Evolutionary conservation across 1,140 invertebrate species (phyloP).

Genomic region (Eumeta japonica): DNA sequence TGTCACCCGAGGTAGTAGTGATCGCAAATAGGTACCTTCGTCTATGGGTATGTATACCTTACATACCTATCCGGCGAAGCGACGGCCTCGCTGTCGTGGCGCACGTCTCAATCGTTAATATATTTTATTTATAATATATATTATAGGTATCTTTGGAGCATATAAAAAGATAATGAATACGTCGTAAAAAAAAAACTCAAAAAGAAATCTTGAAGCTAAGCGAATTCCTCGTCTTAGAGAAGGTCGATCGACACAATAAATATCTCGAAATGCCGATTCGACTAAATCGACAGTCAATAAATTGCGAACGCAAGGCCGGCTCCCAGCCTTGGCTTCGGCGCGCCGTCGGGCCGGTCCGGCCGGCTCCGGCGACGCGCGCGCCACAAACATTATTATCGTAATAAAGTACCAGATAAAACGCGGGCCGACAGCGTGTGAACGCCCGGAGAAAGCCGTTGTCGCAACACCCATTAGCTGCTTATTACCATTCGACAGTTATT

Average conservation of each 20-base stretch:
- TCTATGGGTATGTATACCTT: too few species aligned
- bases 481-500: slow-evolving; percentile 34
- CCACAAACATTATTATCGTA: slow-evolving; percentile 46
- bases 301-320: slow-evolving; percentile 33
- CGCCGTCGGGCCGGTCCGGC: slow-evolving; percentile 37
- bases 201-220: too few species aligned
- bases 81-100: slow-evolving; percentile 8
- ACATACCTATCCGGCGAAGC: too few species aligned
- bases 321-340: slow-evolving; percentile 44
- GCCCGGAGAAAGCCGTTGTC: slow-evolving; percentile 44
- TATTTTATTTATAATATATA: too few species aligned
- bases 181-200: too few species aligned
- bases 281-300: slow-evolving; percentile 21
- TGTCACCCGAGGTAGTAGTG: not conserved
- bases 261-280: slow-evolving; percentile 17
- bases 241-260: too few species aligned
- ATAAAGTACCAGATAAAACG: slow-evolving; percentile 52
- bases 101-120: slow-evolving; percentile 2
- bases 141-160: too few species aligned
- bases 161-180: too few species aligned
- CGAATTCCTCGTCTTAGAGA: too few species aligned
- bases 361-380: slow-evolving; percentile 33
- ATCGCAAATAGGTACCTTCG: too few species aligned
- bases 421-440: slow-evolving; percentile 50
- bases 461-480: slow-evolving; percentile 39